Evolutionary conservation across 2,888 invertebrate species (phyloP), one percentile per base, ranked within the genome.

Genomic region (Diachrysia chrysitis): DNA sequence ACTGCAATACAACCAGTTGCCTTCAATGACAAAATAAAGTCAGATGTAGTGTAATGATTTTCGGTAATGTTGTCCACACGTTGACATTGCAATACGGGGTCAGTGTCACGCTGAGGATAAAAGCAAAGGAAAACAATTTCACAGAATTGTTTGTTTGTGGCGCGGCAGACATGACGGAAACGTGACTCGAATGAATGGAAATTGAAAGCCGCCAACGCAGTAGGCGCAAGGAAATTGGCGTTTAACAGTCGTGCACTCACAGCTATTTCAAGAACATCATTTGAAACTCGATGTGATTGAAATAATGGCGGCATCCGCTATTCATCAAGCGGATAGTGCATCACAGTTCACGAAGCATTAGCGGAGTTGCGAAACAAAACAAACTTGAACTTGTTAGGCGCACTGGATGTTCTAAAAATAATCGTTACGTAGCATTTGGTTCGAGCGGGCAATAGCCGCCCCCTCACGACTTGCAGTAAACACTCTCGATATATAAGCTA

Each of bases 71-170:
- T 78, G 79, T 63, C 74, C 79, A 85, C 85, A 83, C 69, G 87
- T 84, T 85, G 90, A 82, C 93, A 92, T 92, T 92, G 92, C 81
- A 81, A 82, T 89, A 89, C 71, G 88, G 79, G 92, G 93, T 92
- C 93, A 93, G 91, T 92, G 93, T 87, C 92, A 63, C 61, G 76
- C 74, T 46, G 79, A 86, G 85, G 87, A 85, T 87, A 85, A 76
- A 59, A 66, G 78, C 76, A 78, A 82, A 87, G 89, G 89, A 90
- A 91, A 91, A 90, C 83, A 83, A 88, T 89, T 90, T 88, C 86
- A 88, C 86, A 82, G 84, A 87, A 87, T 84, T 85, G 81, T 86
- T 83, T 81, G 79, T 83, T 80, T 83, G 81, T 83, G 77, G 84
- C 58, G 62, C 71, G 71, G 65, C 61, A 68, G 63, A 71, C 69